Base-by-base conservation (phyloP, 1,140 invertebrate species). In the Pentalonia nigronervosa region DNA sequence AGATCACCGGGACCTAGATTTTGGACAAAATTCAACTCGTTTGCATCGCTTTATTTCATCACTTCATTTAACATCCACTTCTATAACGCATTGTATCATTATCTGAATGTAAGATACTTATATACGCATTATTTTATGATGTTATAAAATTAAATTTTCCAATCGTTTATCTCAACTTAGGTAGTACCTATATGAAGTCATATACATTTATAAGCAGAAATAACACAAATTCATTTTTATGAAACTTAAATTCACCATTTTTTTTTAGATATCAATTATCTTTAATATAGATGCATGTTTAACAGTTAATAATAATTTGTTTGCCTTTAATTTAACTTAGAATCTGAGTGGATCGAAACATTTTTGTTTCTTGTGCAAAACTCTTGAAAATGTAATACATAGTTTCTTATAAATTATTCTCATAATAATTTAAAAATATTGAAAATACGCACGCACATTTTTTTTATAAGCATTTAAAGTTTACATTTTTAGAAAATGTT, bases 11-110 rank as follows among this genome's bases (percentile, higher is more conserved):
- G 11, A 76, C 30, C 17, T n/a, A n/a, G 6, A n/a, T 47, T 41
- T 86, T 86, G 41, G 84, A 86, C 25, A 48, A 86, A 86, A 30
- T 45, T 45, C 84, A 86, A 86, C 30, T 25, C 41, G 45, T 25
- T 47, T 7, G 14, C 45, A 47, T 41, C 84, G 30, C 47, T 47
- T n/a, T 30, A n/a, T 86, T 86, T 47, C 1, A 6, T 7, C 47
- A n/a, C 84, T 47, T 86, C 84, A 86, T 86, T 86, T 86, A 86
- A 48, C 84, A n/a, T 25, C 45, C 45, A 25, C 60, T n/a, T 53
- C n/a, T 76, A 76, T 76, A 76, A 76, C 3, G 11, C 11, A 76
- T n/a, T n/a, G 14, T 1, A 76, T 76, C n/a, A n/a, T 76, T 76
- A 76, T 76, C 60, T 34, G 60, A 76, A n/a, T 14, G 60, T 17